Evolutionary conservation across 2,888 invertebrate genomes (phyloP), one percentile per base, ranked within the genome.

Genomic region (Platycheirus albimanus): DNA sequence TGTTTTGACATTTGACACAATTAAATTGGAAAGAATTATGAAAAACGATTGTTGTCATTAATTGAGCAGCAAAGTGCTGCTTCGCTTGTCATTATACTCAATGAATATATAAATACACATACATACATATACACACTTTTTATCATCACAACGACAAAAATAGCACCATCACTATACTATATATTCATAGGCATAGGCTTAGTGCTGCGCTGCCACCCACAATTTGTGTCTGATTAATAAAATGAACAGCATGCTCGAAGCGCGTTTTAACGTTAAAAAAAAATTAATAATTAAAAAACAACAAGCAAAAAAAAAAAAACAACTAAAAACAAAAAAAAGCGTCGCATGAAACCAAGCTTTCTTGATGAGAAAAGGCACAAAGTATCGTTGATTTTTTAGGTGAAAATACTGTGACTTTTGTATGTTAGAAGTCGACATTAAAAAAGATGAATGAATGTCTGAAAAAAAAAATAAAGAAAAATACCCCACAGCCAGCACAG

Each of bases 1-100:
- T 84, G 74, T 84, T 79, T 79, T 79, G 84, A 79, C 84, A 77
- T 77, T 84, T 84, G 84, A 84, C 84, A 79, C 70, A 70, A 84
- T 84, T 79, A 75, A 84, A 84, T 84, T 84, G 84, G 79, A 66
- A 66, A 45, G 84, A 84, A 84, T 84, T 84, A 84, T 84, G 78
- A 84, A 79, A 84, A 84, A 84, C 52, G 84, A 84, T 84, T 84
- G 74, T 70, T 66, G 80, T 71, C 63, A 63, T 84, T 79, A 79
- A 84, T 84, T 79, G 72, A 79, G 45, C 43, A 75, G 56, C 69
- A 74, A 74, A 72, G 64, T 64, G 67, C 67, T 72, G 38, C 67
- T 67, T 38, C 61, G 24, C 13, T 64, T 54, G 47, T 41, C 49
- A 77, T 61, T 54, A 47, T 56, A 24, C 51, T 51, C 64, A 41